Percentiles rank a stretch among this genome's conserved stretches.
phyloP scores from a whole-genome alignment of 2,113 vertebrate species.

The Vulpes ferrilata region DNA sequence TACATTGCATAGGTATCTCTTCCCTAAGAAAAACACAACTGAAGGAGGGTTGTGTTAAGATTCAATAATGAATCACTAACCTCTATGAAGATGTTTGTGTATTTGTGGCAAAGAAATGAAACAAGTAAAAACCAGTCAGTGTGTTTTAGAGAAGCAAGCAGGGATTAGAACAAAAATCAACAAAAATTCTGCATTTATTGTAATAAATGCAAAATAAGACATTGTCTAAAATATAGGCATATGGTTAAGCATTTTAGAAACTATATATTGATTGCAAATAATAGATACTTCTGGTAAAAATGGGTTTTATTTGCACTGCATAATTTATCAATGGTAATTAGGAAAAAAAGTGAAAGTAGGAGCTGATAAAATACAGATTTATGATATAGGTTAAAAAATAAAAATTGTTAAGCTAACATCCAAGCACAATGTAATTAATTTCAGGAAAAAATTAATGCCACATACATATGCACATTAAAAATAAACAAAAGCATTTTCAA shows the following conservation, averaged over 20 bases:
- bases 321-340: slow-evolving; percentile 50
- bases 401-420: slow-evolving; percentile 58
- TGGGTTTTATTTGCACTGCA: background rate
- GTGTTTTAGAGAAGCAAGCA: background rate
- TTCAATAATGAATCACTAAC: background rate
- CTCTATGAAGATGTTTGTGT: background rate
- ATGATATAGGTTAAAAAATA: slow-evolving; percentile 15
- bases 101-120: background rate
- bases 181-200: background rate
- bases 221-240: background rate
- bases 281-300: slow-evolving; percentile 21
- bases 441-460: slow-evolving; percentile 40
- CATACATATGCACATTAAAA: slow-evolving; percentile 25
- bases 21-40: background rate
- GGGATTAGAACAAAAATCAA: background rate
- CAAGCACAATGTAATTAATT: slow-evolving; percentile 51
- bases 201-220: slow-evolving; percentile 26
- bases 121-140: background rate
- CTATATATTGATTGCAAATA: background rate
- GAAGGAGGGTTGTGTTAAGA: background rate
- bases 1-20: background rate
- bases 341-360: slow-evolving; percentile 1
- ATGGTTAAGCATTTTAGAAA: slow-evolving; percentile 14
- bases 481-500: slow-evolving; percentile 27
- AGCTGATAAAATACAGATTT: slow-evolving; percentile 30